A percentile compares a stretch with the other conserved stretches of the same genome.
These are phyloP conservation scores for Trochalopteron elliotii DNA, from an alignment of 2,113 vertebrate species.

Conservation along the genomic window DNA sequence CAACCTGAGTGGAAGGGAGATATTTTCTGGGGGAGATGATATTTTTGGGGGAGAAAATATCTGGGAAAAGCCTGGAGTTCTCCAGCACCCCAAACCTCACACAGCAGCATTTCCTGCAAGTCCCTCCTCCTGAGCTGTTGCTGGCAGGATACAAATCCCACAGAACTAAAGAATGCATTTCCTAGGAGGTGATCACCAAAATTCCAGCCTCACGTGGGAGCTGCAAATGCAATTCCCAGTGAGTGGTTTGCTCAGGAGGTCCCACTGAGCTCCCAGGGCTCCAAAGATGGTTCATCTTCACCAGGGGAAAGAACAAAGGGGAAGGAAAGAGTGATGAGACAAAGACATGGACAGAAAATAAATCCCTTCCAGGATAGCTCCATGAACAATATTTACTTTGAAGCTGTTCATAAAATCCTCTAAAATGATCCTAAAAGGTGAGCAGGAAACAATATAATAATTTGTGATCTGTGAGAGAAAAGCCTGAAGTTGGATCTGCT, in stretches of 20 bases:
- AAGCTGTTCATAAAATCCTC: background rate
- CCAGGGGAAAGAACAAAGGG: background rate
- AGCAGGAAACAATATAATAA: background rate
- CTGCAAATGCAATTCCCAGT: background rate
- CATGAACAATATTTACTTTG: background rate
- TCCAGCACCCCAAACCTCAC: background rate
- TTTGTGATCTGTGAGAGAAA: background rate
- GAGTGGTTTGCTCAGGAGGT: background rate
- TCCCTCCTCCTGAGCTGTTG: background rate
- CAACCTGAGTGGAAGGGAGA: background rate
- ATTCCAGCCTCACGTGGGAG: background rate
- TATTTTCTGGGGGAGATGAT: too few species aligned
- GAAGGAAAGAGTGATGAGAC: background rate
- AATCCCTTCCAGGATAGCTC: background rate
- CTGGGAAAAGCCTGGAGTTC: background rate
- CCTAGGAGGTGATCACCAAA: background rate
- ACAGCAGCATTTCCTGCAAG: background rate
- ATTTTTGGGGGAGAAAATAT: too few species aligned
- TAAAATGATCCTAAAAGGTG: background rate
- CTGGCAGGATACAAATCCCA: background rate
- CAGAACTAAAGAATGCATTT: rapidly evolving
- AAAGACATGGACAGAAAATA: background rate
- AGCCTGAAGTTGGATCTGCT: background rate
- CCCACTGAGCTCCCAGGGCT: background rate
- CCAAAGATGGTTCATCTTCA: background rate